Conservation (phyloP, 2,797 vertebrate species). For the Diplodus sargus region DNA sequence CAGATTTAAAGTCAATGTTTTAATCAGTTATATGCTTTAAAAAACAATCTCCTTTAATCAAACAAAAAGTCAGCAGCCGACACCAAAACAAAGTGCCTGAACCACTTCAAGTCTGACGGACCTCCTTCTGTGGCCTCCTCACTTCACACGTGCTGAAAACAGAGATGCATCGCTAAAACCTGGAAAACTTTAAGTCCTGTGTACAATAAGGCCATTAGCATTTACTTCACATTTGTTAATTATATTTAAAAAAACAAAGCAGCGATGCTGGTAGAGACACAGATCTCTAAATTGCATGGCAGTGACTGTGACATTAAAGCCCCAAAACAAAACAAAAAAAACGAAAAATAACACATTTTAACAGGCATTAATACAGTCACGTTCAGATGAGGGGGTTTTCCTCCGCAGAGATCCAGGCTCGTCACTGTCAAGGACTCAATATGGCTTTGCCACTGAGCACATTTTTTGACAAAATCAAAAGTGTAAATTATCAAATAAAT, state of each 20-base stretch:
- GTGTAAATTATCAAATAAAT: not conserved
- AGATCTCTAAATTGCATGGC: not conserved
- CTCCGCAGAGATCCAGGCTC: too few species aligned
- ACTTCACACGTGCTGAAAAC: not conserved
- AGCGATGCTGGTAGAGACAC: not conserved
- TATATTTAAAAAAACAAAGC: not conserved
- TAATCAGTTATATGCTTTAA: too few species aligned
- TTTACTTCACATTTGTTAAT: not conserved
- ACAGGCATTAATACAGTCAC: not conserved
- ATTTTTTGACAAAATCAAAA: not conserved
- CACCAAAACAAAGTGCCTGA: not conserved
- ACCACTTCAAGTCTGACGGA: not conserved
- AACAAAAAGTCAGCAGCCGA: not conserved
- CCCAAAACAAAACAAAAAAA: not conserved
- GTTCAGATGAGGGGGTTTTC: not conserved
- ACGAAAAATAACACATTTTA: not conserved
- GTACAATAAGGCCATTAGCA: not conserved
- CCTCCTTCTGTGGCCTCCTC: not conserved
- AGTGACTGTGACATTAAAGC: not conserved
- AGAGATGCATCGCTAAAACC: not conserved
- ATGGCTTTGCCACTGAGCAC: not conserved
- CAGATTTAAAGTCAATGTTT: not conserved
- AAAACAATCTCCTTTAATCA: not conserved
- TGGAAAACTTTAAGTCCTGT: not conserved
- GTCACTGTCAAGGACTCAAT: not conserved